Base-by-base conservation (phyloP, 2,113 vertebrate species). In the Lepus americanus region DNA sequence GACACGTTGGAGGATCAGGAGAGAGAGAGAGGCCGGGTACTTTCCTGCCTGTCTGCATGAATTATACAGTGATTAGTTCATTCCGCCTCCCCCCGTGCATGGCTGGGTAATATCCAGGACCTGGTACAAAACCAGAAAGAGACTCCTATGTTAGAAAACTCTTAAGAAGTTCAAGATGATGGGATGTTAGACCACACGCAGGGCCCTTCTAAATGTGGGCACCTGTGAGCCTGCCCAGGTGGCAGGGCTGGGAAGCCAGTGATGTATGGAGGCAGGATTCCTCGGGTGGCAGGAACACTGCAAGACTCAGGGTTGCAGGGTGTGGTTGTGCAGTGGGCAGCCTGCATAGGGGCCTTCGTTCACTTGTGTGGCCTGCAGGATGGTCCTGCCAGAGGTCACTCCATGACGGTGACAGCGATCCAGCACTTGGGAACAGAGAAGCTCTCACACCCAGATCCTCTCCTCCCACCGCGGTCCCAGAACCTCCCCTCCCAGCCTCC, bases 181-280 rank as follows among this genome's bases (percentile, higher is more conserved):
- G 81, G 53, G 16, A 2, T n/a, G 23, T 61, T 76, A 80, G 59
- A 49, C 36, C 82, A 25, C 5, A n/a, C 25, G 4, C 9, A 14
- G 36, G 69, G 17, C 7, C 44, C 7, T 84, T 87, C 77, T 89
- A 33, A 29, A 55, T 70, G 27, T 39, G 5, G 9, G 20, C 33
- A 20, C 53, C 49, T 53, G 19, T 6, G 9, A 9, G 9, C 23
- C 77, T 22, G 10, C n/a, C 25, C 36, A 6, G 4, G 79, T 70
- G 69, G 23, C 6, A 0, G 3, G 9, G 33, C 31, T 6, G 8
- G 0, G 3, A 27, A 61, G 67, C 44, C 63, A 11, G 23, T 19
- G 20, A 36, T 17, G 0, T 23, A 10, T 6, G 14, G 63, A 67
- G 29, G 23, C 44, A 55, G 86, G 72, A 9, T 72, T 53, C 67